phyloP scores from a whole-genome alignment of 2,113 vertebrate genomes.

The Morone chrysops region DNA sequence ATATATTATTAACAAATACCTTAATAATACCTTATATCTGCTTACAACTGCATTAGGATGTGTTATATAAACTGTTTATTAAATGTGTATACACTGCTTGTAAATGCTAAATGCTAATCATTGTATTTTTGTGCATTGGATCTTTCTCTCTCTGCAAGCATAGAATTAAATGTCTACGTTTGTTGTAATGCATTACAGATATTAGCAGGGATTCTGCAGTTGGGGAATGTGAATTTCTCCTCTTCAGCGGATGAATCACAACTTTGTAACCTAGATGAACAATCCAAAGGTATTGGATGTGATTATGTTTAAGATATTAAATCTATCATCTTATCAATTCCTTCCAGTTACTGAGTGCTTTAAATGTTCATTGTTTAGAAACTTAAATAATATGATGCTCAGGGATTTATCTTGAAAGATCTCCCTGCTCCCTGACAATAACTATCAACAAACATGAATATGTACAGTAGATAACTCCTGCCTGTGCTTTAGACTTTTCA shows the following conservation, averaged over 20 bases:
- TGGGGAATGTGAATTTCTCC: conserved; percentile 90
- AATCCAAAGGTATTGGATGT: conserved; percentile 85
- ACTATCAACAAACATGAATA: background rate
- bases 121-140: background rate
- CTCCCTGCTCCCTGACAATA: background rate
- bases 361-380: background rate
- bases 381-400: too few relatives aligned
- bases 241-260: conserved; percentile 87
- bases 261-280: conserved; percentile 84
- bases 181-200: conserved; percentile 77
- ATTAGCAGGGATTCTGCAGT: conserved; percentile 91
- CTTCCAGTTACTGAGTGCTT: background rate
- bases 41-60: background rate
- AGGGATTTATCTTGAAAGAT: too few relatives aligned
- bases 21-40: background rate
- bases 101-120: background rate
- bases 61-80: background rate
- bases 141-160: background rate
- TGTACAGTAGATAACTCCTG: background rate
- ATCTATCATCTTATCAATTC: background rate
- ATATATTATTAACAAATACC: too few relatives aligned
- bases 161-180: background rate
- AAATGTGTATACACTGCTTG: background rate
- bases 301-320: conserved; percentile 9
- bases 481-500: conserved; percentile 81